Conservation (phyloP, 1,140 invertebrate species). For the Hirudo medicinalis region DNA sequence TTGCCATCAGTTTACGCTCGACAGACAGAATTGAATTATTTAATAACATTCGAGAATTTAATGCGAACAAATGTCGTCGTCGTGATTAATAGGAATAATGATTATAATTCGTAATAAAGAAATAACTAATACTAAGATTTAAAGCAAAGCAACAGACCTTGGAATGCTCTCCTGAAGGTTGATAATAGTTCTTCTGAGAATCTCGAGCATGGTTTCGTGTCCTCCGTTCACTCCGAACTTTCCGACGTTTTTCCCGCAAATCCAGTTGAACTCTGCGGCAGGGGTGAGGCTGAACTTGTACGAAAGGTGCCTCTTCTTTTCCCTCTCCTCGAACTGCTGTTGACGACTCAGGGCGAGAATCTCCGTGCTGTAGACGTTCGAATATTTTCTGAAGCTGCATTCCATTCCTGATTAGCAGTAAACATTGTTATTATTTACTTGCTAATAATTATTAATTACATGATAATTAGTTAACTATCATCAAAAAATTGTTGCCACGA, state of each 20-base stretch:
- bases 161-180: conserved; percentile 75
- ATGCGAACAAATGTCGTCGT: too few species aligned
- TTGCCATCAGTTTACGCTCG: too few species aligned
- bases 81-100: too few species aligned
- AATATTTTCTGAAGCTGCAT: conserved; percentile 65
- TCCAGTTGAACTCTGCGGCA: conserved; percentile 86
- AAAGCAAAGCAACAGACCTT: conserved; percentile 28
- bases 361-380: conserved; percentile 79
- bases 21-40: too few species aligned
- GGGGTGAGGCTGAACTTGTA: conserved; percentile 88
- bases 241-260: conserved; percentile 49
- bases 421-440: too few species aligned
- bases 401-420: conserved; percentile 42
- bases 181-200: conserved; percentile 69
- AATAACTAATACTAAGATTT: too few species aligned
- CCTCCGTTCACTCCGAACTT: conserved; percentile 44
- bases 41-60: too few species aligned
- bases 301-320: conserved; percentile 81
- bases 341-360: conserved; percentile 76
- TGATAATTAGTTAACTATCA: too few species aligned
- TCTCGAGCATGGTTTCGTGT: conserved; percentile 47
- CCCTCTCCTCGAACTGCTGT: conserved; percentile 88
- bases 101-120: too few species aligned
- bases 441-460: too few species aligned
- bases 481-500: too few species aligned